These are phyloP conservation scores for Sardinella longiceps DNA, from an alignment of 2,797 vertebrate species.

Conservation along the genomic window DNA sequence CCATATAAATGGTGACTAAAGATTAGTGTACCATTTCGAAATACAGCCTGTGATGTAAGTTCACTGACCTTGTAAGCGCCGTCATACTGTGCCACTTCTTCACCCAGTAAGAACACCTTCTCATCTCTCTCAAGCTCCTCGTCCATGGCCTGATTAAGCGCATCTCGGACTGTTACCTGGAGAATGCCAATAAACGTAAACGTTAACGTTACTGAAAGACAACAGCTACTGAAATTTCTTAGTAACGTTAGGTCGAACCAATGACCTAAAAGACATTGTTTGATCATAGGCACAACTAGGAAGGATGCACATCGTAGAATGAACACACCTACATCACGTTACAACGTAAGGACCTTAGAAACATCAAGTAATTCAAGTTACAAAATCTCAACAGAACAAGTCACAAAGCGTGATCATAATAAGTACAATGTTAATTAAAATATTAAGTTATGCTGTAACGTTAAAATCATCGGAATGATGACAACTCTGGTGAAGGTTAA, in stretches of 20 bases:
- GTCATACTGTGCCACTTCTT: constrained; percentile 98
- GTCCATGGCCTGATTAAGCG: constrained; percentile 96
- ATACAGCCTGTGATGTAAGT: not conserved
- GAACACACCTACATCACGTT: not conserved
- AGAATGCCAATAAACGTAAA: too few species aligned
- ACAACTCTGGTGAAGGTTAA: constrained; percentile 48
- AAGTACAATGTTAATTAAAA: not conserved
- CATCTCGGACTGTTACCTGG: constrained; percentile 93
- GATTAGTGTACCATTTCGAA: too few species aligned
- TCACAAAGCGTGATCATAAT: not conserved
- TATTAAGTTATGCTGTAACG: too few species aligned
- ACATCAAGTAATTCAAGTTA: not conserved
- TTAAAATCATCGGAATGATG: not conserved
- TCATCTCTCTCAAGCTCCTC: constrained; percentile 97
- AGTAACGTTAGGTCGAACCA: too few species aligned
- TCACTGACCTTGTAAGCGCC: constrained; percentile 92
- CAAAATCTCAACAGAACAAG: not conserved
- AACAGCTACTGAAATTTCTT: not conserved
- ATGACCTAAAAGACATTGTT: not conserved
- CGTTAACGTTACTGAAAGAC: not conserved
- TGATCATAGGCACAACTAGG: not conserved
- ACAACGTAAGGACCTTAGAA: not conserved
- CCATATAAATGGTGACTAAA: too few species aligned
- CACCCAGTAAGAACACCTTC: constrained; percentile 89
- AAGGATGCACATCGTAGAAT: not conserved